phyloP scores from a whole-genome alignment of 2,113 vertebrate species.

The Verasper variegatus region DNA sequence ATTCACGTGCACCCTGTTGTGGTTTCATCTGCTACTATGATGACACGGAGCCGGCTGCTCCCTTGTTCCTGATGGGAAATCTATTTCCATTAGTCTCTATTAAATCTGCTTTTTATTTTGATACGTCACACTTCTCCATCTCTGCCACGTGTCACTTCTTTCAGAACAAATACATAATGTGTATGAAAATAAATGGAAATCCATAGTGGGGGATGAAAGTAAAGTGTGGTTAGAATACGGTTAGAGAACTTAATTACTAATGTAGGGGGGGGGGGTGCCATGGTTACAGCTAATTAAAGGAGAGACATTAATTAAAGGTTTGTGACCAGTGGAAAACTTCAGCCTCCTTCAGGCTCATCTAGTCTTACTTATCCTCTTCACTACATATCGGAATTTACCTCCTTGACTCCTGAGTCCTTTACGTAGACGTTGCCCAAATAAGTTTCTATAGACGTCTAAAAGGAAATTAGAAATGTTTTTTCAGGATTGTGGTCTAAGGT shows the following conservation, averaged over 20 bases:
- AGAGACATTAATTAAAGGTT: background rate
- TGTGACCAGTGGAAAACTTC: background rate
- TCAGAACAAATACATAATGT: background rate
- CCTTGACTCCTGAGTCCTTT: no score
- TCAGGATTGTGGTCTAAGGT: no score
- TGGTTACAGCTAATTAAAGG: background rate
- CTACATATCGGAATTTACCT: no score
- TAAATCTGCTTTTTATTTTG: background rate
- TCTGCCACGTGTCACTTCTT: background rate
- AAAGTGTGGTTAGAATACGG: background rate
- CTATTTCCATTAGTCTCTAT: conserved; percentile 7
- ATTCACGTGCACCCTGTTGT: background rate
- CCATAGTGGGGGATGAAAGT: background rate
- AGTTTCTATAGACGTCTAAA: no score
- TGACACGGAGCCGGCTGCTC: background rate
- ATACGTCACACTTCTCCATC: no score
- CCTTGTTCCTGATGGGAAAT: conserved; percentile 5
- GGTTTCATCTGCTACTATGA: conserved; percentile 11
- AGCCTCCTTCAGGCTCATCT: background rate
- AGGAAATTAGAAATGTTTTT: no score
- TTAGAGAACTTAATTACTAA: background rate
- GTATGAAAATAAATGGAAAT: background rate
- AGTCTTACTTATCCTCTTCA: no score
- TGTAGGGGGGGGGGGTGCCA: background rate
- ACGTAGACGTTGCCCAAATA: no score